These are phyloP conservation scores for Mythimna ferrago DNA, from an alignment of 2,888 invertebrate genomes.

Conservation along the genomic window DNA sequence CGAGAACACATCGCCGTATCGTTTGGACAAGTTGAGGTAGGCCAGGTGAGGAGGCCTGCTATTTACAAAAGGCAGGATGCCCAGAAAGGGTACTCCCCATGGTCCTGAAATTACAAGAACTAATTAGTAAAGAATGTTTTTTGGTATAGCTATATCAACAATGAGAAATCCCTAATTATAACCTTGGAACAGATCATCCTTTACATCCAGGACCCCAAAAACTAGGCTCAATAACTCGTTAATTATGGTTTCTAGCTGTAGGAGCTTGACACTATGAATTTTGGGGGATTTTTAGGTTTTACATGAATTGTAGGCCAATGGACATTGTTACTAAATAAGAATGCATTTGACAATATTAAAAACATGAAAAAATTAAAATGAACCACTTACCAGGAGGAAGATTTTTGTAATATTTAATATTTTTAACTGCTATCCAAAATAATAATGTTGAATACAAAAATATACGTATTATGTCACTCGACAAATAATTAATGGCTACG, in stretches of 20 bases:
- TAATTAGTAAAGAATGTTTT: neutral
- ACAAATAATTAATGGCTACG: slow-evolving; percentile 17
- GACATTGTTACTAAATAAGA: neutral
- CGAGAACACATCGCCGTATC: slow-evolving; percentile 94
- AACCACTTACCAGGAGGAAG: slow-evolving; percentile 67
- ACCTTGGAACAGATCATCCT: too few relatives aligned
- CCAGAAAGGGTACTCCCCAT: slow-evolving; percentile 95
- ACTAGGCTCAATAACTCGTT: too few relatives aligned
- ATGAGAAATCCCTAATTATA: neutral
- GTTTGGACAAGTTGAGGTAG: slow-evolving; percentile 93
- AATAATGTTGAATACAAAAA: slow-evolving; percentile 33
- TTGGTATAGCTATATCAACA: too few relatives aligned
- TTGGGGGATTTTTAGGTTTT: too few relatives aligned
- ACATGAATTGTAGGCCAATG: too few relatives aligned
- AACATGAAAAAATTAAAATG: neutral
- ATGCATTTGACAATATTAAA: neutral
- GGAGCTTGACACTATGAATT: too few relatives aligned
- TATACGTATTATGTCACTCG: slow-evolving; percentile 34
- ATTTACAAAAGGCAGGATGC: slow-evolving; percentile 94
- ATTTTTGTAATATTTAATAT: slow-evolving; percentile 49
- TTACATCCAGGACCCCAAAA: too few relatives aligned
- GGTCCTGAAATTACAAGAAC: slow-evolving; percentile 90
- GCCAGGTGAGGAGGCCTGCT: slow-evolving; percentile 93
- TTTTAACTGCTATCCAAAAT: slow-evolving; percentile 48
- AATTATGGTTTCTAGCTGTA: too few relatives aligned